A percentile compares a stretch with the other conserved stretches of the same genome.
These are phyloP conservation scores for Grallaria varia DNA, from an alignment of 2,113 vertebrate genomes.

Conservation along the genomic window DNA sequence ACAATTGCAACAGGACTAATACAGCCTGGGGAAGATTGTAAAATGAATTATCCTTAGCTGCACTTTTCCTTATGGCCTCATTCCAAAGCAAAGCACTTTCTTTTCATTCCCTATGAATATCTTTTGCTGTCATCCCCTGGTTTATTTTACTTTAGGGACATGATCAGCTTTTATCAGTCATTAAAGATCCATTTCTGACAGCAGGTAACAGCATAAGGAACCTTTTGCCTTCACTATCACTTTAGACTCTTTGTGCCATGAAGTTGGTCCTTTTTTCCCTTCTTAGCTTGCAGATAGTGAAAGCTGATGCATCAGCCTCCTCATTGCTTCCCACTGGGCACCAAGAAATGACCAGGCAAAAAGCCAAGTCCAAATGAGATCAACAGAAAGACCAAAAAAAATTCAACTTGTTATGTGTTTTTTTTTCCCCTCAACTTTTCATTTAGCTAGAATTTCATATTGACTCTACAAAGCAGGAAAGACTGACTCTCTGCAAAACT, in stretches of 20 bases:
- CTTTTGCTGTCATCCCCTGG: not conserved
- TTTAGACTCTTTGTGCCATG: not conserved
- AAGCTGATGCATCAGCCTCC: not conserved
- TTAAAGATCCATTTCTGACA: conserved; percentile 29
- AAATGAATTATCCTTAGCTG: conserved; percentile 46
- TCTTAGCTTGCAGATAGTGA: not conserved
- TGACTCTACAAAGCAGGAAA: not conserved
- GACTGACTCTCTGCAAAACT: not conserved
- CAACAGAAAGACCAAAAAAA: not conserved
- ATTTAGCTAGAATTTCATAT: not conserved
- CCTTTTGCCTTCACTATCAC: not conserved
- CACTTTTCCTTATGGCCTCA: not conserved
- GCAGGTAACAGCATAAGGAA: not conserved
- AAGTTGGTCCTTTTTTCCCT: not conserved
- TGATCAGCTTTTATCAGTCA: conserved; percentile 25
- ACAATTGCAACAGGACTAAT: conserved; percentile 23
- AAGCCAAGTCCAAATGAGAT: not conserved
- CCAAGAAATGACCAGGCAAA: not conserved
- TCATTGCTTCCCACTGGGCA: not conserved
- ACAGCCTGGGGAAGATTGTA: conserved; percentile 14
- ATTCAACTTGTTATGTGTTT: not conserved
- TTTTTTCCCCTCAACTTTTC: not conserved
- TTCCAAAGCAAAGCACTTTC: conserved; percentile 48
- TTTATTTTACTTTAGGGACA: conserved; percentile 50
- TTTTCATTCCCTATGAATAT: conserved; percentile 23